These are phyloP conservation scores for Nesidiocoris tenuis DNA, from an alignment of 2,888 invertebrate genomes.

Conservation along the genomic window DNA sequence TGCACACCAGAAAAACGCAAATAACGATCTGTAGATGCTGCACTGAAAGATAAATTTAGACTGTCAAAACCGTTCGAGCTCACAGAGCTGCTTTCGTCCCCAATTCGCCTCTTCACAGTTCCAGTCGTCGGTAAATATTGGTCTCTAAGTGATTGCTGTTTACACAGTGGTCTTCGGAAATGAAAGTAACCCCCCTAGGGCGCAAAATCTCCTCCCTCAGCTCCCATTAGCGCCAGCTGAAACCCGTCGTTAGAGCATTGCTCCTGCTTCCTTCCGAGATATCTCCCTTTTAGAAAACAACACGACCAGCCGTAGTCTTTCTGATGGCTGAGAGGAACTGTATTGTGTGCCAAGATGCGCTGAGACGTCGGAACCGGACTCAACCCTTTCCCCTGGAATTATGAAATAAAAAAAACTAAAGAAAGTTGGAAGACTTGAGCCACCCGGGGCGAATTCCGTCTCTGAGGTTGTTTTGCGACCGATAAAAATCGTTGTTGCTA, in stretches of 20 bases:
- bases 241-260: not conserved
- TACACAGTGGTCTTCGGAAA: constrained; percentile 27
- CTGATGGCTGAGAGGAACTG: too few species aligned
- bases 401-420: too few species aligned
- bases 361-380: too few species aligned
- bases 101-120: constrained; percentile 1
- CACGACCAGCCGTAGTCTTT: too few species aligned
- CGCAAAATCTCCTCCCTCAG: constrained; percentile 19
- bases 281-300: not conserved
- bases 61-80: not conserved
- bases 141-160: constrained; percentile 40
- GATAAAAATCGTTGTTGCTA: too few species aligned
- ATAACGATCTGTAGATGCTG: too few species aligned
- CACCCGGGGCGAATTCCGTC: too few species aligned
- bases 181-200: constrained; percentile 19
- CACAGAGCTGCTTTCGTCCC: constrained; percentile 6
- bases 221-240: constrained; percentile 28
- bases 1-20: too few species aligned
- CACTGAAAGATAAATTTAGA: not conserved
- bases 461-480: too few species aligned
- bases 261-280: not conserved
- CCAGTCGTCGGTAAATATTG: constrained; percentile 25
- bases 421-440: too few species aligned
- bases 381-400: too few species aligned
- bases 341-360: too few species aligned